Base-by-base conservation (phyloP, 1,140 invertebrate species). In the Aphis gossypii region DNA sequence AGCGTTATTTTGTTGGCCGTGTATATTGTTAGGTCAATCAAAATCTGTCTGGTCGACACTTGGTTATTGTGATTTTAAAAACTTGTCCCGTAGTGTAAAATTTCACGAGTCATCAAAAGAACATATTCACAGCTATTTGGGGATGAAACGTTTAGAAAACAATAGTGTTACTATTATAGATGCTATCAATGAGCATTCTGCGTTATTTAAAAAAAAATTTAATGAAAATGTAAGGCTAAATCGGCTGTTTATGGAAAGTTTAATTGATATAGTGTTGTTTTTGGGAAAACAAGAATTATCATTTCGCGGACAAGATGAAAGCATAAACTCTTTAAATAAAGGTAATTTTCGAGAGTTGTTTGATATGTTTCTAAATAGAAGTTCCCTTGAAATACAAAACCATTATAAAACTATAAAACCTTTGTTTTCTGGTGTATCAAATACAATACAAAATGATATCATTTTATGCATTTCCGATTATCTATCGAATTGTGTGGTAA, bases 271-370 rank as follows among this genome's bases (percentile, higher is more conserved):
- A 30, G 82, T 48, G 23, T 54, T 76, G 25, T 84, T 93, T 93
- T 93, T 93, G 48, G 44, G 35, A 46, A 93, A 93, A n/a, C 90
- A 92, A 92, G 90, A 68, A 46, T 60, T 92, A 18, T n/a, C 90
- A 3, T 92, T 92, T 46, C 90, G 83, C 9, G 82, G 76, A 8
- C 92, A 93, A 23, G 35, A 93, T 54, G 92, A 93, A 48, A 93
- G 68, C n/a, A 25, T 23, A 21, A 86, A 30, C 11, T 93, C 92
- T n/a, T 48, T 51, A 83, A 93, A 93, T 20, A 48, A 76, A 21
- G 82, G 76, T 20, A 93, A 93, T 86, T 93, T 83, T 93, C 8
- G 48, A 21, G 90, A 92, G 25, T 76, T 76, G 68, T 35, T 76
- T n/a, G 68, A 76, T 14, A n/a, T n/a, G 30, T n/a, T 9, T 76